These are phyloP conservation scores for Geothlypis trichas DNA, from an alignment of 2,113 vertebrate species.

Conservation along the genomic window DNA sequence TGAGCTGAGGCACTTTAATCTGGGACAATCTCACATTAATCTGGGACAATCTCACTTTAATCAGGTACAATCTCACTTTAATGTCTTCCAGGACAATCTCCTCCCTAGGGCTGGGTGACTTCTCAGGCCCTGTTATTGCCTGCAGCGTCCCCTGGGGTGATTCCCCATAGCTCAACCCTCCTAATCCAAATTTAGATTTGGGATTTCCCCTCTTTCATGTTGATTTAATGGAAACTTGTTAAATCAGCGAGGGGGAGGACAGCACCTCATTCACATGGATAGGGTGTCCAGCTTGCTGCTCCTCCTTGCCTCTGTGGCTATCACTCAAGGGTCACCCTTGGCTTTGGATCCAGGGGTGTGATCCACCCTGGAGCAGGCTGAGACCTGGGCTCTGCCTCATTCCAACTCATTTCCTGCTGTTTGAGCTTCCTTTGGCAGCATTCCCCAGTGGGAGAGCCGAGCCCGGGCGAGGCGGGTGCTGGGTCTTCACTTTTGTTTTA, in stretches of 20 bases:
- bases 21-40: background rate
- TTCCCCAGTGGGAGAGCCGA: background rate
- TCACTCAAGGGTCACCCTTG: background rate
- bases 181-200: background rate
- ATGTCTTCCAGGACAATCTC: background rate
- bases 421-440: background rate
- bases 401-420: background rate
- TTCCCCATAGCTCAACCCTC: background rate
- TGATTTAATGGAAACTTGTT: background rate
- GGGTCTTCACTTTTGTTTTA: background rate
- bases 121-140: background rate
- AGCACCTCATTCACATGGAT: fast-evolving
- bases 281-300: background rate
- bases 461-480: background rate
- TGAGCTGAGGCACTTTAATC: background rate
- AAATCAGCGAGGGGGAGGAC: background rate
- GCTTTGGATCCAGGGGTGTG: background rate
- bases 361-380: fast-evolving
- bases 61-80: background rate
- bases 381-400: background rate
- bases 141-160: background rate
- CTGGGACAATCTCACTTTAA: background rate
- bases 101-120: background rate
- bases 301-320: background rate
- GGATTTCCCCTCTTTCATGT: background rate